These are phyloP conservation scores for Rotaria sp. DNA, from an alignment of 2,888 invertebrate genomes.

Conservation along the genomic window DNA sequence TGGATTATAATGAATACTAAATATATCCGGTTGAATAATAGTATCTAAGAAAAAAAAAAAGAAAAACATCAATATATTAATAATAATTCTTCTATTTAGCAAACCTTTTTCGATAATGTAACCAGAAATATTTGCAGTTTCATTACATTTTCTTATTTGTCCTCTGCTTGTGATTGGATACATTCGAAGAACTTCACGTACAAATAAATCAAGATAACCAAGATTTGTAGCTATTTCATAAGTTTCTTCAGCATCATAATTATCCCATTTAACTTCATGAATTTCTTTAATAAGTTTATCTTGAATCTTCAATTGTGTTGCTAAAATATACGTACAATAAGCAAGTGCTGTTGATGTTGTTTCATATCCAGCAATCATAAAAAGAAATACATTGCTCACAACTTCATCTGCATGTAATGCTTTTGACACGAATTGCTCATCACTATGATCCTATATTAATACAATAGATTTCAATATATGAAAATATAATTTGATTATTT, in stretches of 20 bases:
- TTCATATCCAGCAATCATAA: slow-evolving; percentile 19
- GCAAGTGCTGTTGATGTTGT: slow-evolving; percentile 22
- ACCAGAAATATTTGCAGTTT: neutral
- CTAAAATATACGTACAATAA: neutral
- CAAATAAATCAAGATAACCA: slow-evolving; percentile 56
- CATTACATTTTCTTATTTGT: neutral
- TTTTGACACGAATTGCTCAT: neutral
- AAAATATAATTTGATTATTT: no score
- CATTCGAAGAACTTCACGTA: slow-evolving; percentile 55
- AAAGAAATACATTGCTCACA: neutral
- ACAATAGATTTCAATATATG: neutral
- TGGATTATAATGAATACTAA: slow-evolving; percentile 39
- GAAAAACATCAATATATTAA: slow-evolving; percentile 22
- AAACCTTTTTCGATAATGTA: slow-evolving; percentile 45
- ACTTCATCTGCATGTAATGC: neutral
- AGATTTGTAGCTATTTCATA: slow-evolving; percentile 43
- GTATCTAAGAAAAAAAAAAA: slow-evolving; percentile 26
- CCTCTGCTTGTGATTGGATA: slow-evolving; percentile 48
- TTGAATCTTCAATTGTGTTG: neutral
- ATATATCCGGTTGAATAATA: slow-evolving; percentile 40
- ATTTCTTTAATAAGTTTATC: neutral
- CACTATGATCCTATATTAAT: neutral
- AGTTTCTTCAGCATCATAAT: neutral
- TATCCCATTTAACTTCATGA: neutral
- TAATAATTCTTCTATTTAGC: slow-evolving; percentile 33